Base-by-base conservation (phyloP, 2,113 vertebrate genomes). In the Bos javanicus region DNA sequence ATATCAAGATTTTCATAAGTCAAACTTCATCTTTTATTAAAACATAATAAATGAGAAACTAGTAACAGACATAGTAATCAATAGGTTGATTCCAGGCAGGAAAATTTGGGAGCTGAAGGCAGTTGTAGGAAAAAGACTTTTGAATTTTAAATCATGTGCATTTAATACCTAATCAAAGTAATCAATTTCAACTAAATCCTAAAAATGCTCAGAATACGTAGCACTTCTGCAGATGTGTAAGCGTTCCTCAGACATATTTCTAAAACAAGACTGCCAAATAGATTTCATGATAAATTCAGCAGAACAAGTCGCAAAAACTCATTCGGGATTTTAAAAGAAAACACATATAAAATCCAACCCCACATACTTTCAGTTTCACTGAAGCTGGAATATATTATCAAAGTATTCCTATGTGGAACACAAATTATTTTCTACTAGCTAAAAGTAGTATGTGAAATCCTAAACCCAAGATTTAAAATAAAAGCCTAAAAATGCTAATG, bases 341-440 rank as follows among this genome's bases (percentile, higher is more conserved):
- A 78, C 39, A 71, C 54, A 57, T 81, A 83, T 54, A 95, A 97
- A 97, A 78, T 43, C 26, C 39, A 95, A 81, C 36, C 36, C 36
- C 64, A 82, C 14, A 94, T 83, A 95, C 85, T 96, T 97, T 92
- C 87, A 76, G 46, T 95, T 97, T 97, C 81, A 97, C 36, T 88
- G 81, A 95, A 80, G 78, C 50, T 97, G 64, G 26, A 97, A 82
- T 95, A 85, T 64, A 93, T 95, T 87, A 96, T 50, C 50, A 82
- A 92, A 96, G 3, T 87, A 48, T 94, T 89, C 94, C 50, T 95
- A 57, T 17, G 78, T 94, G 52, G 28, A 95, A 96, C 76, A 95
- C 71, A 90, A 74, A 92, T 90, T 62, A 91, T 95, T 94, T 97
- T 94, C 78, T 84, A 85, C 64, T 88, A 97, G 25, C n/a, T 59